These are phyloP conservation scores for Gastracanthus pulcherrimus DNA, from an alignment of 2,888 invertebrate genomes.

Conservation along the genomic window DNA sequence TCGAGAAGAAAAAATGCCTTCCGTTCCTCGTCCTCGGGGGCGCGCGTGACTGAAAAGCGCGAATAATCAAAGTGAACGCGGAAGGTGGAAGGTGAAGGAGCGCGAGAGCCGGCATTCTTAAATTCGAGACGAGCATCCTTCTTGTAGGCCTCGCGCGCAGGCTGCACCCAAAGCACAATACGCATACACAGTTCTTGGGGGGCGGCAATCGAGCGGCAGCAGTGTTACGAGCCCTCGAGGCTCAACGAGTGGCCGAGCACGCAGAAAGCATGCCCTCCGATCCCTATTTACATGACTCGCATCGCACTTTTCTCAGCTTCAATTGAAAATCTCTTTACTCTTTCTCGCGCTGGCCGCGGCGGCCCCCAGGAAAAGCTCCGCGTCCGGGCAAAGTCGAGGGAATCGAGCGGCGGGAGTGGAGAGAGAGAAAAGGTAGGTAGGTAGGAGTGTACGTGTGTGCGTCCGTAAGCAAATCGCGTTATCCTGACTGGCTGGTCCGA, in stretches of 20 bases:
- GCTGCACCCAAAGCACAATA: neutral
- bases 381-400: slow-evolving; percentile 19
- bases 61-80: slow-evolving; percentile 33
- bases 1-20: neutral
- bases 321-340: slow-evolving; percentile 71
- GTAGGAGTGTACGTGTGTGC: slow-evolving; percentile 66
- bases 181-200: neutral
- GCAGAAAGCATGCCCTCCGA: slow-evolving; percentile 56
- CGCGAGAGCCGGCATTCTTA: slow-evolving; percentile 42
- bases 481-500: slow-evolving; percentile 11
- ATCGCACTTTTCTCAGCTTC: slow-evolving; percentile 69
- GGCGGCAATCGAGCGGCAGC: slow-evolving; percentile 53
- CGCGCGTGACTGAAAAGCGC: slow-evolving; percentile 9
- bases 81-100: too few species aligned
- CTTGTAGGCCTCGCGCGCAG: neutral
- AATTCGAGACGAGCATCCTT: slow-evolving; percentile 57
- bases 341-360: neutral
- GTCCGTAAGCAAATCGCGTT: slow-evolving; percentile 75
- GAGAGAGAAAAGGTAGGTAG: too few species aligned
- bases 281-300: slow-evolving; percentile 65
- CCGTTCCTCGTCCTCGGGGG: neutral
- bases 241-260: slow-evolving; percentile 61
- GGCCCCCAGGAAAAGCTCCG: neutral
- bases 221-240: slow-evolving; percentile 25
- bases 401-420: too few species aligned